These are phyloP conservation scores for Leptodactylus fuscus DNA, from an alignment of 2,113 vertebrate species.

Conservation along the genomic window DNA sequence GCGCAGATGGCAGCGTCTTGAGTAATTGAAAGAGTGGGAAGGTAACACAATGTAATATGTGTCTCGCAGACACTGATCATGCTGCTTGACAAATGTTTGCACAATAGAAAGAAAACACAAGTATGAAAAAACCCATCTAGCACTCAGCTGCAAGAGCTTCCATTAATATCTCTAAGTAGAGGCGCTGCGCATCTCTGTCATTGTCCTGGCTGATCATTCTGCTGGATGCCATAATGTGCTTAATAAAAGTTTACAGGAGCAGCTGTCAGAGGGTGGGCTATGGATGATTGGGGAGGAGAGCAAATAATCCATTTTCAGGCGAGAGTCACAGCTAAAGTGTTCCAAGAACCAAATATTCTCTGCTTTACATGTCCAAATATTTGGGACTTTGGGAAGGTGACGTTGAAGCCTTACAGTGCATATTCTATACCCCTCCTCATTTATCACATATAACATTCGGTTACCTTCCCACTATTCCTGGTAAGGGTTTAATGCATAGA, in stretches of 20 bases:
- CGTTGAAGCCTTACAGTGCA: no score
- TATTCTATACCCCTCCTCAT: no score
- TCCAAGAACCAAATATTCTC: no score
- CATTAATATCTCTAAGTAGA: constrained; percentile 24
- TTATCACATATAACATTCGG: no score
- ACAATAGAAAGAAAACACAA: constrained; percentile 36
- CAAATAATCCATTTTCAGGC: no score
- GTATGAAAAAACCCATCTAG: constrained; percentile 21
- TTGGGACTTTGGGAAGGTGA: no score
- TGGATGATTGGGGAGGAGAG: no score
- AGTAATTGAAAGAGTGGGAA: constrained; percentile 48
- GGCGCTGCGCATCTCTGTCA: not conserved
- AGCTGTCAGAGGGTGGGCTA: no score
- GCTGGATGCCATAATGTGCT: not conserved
- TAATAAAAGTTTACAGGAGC: not conserved
- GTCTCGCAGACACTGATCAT: constrained; percentile 23
- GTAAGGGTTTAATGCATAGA: no score
- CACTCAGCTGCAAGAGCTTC: constrained; percentile 21
- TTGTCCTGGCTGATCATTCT: not conserved
- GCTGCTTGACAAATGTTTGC: constrained; percentile 59
- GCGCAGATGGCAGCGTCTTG: constrained; percentile 37
- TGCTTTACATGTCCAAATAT: no score
- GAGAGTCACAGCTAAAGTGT: no score
- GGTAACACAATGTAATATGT: constrained; percentile 27
- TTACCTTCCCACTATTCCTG: no score